phyloP scores from a whole-genome alignment of 2,113 vertebrate species.

The Mungos mungo region DNA sequence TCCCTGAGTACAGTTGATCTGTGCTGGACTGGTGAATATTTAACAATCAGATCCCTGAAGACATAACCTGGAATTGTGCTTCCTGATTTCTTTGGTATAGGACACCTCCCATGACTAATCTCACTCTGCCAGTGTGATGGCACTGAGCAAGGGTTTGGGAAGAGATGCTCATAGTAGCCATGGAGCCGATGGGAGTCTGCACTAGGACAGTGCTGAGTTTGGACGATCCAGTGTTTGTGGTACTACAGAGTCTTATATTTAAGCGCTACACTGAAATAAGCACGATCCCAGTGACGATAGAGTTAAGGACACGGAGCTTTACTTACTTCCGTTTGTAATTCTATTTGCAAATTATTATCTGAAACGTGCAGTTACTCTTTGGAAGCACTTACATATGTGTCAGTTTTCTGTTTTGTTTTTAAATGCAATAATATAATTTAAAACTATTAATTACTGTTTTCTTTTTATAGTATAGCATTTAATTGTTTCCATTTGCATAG shows the following conservation, averaged over 20 bases:
- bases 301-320: not conserved
- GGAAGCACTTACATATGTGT: not conserved
- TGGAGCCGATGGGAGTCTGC: not conserved
- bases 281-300: not conserved
- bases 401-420: not conserved
- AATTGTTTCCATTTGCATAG: not conserved
- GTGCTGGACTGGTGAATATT: not conserved
- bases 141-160: not conserved
- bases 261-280: not conserved
- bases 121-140: not conserved
- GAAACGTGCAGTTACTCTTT: not conserved
- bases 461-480: not conserved
- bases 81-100: not conserved
- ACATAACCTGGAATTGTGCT: not conserved
- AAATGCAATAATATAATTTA: not conserved
- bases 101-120: not conserved
- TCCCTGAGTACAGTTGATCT: not conserved
- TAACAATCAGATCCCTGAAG: not conserved
- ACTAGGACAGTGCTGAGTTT: not conserved
- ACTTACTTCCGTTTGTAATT: not conserved
- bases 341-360: not conserved
- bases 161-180: not conserved
- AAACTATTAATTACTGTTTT: not conserved
- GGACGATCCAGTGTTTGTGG: not conserved
- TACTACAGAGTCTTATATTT: not conserved